Conservation (phyloP, 2,888 invertebrate genomes). For the Ethmia dodecea region DNA sequence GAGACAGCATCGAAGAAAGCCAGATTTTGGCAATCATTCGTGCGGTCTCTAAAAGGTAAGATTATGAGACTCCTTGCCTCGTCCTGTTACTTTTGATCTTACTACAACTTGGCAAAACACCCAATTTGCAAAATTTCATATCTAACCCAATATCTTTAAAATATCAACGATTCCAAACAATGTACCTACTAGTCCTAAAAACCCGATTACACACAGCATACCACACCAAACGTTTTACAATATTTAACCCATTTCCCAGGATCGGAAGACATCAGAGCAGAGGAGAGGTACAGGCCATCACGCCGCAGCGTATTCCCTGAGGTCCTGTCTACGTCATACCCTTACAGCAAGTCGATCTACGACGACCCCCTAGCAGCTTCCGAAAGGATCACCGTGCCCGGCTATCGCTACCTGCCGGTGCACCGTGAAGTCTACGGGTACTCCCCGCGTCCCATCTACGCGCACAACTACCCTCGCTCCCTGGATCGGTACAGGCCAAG, state of each 20-base stretch:
- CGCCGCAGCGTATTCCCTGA: conserved; percentile 88
- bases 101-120: background rate
- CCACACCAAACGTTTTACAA: background rate
- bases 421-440: conserved; percentile 94
- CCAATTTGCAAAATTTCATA: no score
- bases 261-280: conserved; percentile 94
- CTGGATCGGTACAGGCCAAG: conserved; percentile 90
- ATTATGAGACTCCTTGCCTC: conserved; percentile 1
- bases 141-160: no score
- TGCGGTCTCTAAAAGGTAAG: conserved; percentile 94
- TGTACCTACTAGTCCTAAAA: no score
- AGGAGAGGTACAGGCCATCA: conserved; percentile 85
- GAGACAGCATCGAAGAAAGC: conserved; percentile 95
- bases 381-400: conserved; percentile 91
- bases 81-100: background rate
- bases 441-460: conserved; percentile 91
- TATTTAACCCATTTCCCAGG: conserved; percentile 65
- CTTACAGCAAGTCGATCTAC: conserved; percentile 90
- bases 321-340: conserved; percentile 82
- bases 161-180: no score
- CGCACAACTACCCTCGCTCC: conserved; percentile 88
- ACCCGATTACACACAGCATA: no score
- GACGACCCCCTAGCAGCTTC: conserved; percentile 89
- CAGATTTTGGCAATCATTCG: conserved; percentile 95
- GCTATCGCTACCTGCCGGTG: conserved; percentile 94